phyloP scores from a whole-genome alignment of 2,113 vertebrate species.

The Melanostigma gelatinosum region DNA sequence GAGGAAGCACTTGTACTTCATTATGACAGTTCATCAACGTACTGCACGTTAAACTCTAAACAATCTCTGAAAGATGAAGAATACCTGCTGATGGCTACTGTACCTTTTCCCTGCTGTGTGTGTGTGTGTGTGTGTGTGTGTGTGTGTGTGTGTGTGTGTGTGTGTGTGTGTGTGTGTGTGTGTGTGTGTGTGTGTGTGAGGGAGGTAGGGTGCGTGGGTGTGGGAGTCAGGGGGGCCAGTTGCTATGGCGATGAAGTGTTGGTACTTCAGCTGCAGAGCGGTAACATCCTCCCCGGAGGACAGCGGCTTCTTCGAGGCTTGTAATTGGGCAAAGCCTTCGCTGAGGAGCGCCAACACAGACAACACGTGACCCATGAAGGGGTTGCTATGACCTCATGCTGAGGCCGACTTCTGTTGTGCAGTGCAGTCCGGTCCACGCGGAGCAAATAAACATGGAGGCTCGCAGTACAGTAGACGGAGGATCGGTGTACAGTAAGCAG shows the following conservation, averaged over 20 bases:
- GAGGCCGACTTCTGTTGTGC: slow-evolving; percentile 20
- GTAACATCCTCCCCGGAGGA: slow-evolving; percentile 63
- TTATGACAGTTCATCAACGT: background rate
- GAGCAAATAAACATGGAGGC: slow-evolving; percentile 23
- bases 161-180: slow-evolving; percentile 43
- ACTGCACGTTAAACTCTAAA: background rate
- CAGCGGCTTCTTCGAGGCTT: slow-evolving; percentile 45
- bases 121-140: slow-evolving; percentile 23
- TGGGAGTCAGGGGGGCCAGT: slow-evolving; percentile 48
- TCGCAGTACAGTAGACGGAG: slow-evolving; percentile 25
- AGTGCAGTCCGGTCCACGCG: background rate
- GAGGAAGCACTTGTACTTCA: background rate
- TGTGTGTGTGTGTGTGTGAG: background rate
- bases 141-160: background rate
- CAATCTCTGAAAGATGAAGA: background rate
- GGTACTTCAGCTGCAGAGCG: slow-evolving; percentile 62
- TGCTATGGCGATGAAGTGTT: slow-evolving; percentile 72
- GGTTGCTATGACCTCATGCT: slow-evolving; percentile 33
- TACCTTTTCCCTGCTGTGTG: slow-evolving; percentile 27
- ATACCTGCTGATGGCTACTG: slow-evolving; percentile 3
- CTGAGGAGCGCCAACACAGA: slow-evolving; percentile 30
- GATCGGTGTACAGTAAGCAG: slow-evolving; percentile 42
- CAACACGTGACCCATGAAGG: slow-evolving; percentile 17
- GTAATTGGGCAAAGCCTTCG: slow-evolving; percentile 66
- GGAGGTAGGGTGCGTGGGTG: slow-evolving; percentile 50